These are phyloP conservation scores for Eubasilissa regina DNA, from an alignment of 1,140 invertebrate genomes.

Conservation along the genomic window DNA sequence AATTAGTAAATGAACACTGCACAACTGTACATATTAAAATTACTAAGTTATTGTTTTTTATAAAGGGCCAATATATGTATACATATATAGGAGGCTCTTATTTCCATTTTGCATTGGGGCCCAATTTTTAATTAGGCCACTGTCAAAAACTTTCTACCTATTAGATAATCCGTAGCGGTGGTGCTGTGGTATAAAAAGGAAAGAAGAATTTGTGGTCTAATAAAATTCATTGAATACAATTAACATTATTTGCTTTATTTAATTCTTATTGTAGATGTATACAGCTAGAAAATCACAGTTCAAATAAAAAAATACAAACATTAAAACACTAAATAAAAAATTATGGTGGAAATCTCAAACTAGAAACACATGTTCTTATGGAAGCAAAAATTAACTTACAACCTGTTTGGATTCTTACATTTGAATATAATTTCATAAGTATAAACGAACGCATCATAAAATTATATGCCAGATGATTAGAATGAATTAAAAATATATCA, in stretches of 20 bases:
- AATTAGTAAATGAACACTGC: no score
- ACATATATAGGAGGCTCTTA: no score
- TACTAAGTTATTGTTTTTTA: no score
- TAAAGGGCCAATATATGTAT: no score
- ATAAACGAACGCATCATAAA: background rate
- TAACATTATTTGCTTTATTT: slow-evolving; percentile 70
- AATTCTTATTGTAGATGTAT: slow-evolving; percentile 73
- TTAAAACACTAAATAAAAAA: slow-evolving; percentile 67
- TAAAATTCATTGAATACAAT: slow-evolving; percentile 52
- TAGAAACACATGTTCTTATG: slow-evolving; percentile 57
- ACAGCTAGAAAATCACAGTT: slow-evolving; percentile 75
- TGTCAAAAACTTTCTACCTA: no score
- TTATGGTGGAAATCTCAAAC: slow-evolving; percentile 56
- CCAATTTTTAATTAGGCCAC: no score
- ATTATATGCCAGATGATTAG: slow-evolving; percentile 5
- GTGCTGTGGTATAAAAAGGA: background rate
- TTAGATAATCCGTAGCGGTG: background rate
- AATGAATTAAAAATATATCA: slow-evolving; percentile 11
- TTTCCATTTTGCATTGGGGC: no score
- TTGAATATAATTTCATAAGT: slow-evolving; percentile 27
- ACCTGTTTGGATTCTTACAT: slow-evolving; percentile 26
- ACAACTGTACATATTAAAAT: no score
- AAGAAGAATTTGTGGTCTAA: background rate
- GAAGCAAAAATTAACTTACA: slow-evolving; percentile 52
- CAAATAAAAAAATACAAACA: slow-evolving; percentile 72